A percentile compares a stretch with the other conserved stretches of the same genome.
phyloP scores from a whole-genome alignment of 2,113 vertebrate genomes.

The Edolisoma coerulescens region DNA sequence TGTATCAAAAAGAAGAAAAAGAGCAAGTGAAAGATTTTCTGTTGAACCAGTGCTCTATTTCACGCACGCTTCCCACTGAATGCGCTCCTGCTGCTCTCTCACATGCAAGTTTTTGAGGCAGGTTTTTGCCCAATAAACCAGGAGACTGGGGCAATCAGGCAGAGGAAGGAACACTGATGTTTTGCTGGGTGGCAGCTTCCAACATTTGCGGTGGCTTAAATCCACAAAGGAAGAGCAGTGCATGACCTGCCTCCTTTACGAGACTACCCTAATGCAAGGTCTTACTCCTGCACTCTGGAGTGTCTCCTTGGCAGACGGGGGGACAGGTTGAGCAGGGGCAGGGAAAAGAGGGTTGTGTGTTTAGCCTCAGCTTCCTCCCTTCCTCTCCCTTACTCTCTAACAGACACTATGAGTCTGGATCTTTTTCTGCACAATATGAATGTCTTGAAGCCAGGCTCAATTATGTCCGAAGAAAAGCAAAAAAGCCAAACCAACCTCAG shows the following conservation, averaged over 20 bases:
- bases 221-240: background rate
- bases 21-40: background rate
- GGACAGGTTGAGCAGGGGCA: background rate
- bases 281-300: background rate
- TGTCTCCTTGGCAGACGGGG: background rate
- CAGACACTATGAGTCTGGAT: background rate
- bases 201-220: background rate
- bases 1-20: background rate
- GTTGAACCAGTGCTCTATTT: background rate
- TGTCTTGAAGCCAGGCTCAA: background rate
- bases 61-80: accelerated
- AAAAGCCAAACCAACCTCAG: background rate
- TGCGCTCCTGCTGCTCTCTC: accelerated
- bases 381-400: background rate
- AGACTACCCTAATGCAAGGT: background rate
- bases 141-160: background rate
- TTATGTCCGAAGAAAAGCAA: background rate
- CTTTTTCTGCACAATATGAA: background rate
- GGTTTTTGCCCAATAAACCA: background rate
- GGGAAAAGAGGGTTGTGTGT: background rate
- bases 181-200: background rate
- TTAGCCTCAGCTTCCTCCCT: background rate
- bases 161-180: background rate
- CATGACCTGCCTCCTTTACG: background rate
- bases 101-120: background rate